phyloP scores from a whole-genome alignment of 2,888 invertebrate species.

The Eueremaeus valkanovi region DNA sequence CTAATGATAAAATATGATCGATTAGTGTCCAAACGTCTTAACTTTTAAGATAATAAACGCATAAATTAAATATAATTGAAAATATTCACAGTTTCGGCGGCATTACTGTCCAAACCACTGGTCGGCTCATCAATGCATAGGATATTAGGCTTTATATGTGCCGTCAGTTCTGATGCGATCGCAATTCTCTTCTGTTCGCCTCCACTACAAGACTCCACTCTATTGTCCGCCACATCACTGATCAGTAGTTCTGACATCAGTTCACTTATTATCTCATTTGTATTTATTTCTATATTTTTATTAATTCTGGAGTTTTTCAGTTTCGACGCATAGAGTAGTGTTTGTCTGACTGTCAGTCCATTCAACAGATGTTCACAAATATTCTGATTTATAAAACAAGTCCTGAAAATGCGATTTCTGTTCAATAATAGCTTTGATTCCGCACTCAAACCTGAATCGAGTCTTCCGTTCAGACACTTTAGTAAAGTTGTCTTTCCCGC shows the following conservation, averaged over 20 bases:
- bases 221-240: background rate
- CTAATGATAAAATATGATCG: background rate
- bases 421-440: background rate
- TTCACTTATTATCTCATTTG: too few species aligned
- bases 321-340: slow-evolving; percentile 18
- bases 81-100: too few species aligned
- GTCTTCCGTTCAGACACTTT: slow-evolving; percentile 15
- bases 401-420: background rate
- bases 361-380: slow-evolving; percentile 13
- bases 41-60: too few species aligned
- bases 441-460: background rate
- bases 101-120: too few species aligned
- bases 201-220: background rate
- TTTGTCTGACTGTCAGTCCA: slow-evolving; percentile 7
- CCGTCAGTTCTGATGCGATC: background rate
- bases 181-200: background rate
- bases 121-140: too few species aligned
- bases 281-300: too few species aligned
- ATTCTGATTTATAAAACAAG: slow-evolving; percentile 23
- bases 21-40: background rate
- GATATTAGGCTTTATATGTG: background rate
- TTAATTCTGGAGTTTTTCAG: too few species aligned
- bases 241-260: background rate
- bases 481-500: slow-evolving; percentile 18
- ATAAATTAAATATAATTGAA: background rate